A percentile compares a stretch with the other conserved stretches of the same genome.
Conservation (phyloP, 2,113 vertebrate species). For the Dicrurus megarhynchus region DNA sequence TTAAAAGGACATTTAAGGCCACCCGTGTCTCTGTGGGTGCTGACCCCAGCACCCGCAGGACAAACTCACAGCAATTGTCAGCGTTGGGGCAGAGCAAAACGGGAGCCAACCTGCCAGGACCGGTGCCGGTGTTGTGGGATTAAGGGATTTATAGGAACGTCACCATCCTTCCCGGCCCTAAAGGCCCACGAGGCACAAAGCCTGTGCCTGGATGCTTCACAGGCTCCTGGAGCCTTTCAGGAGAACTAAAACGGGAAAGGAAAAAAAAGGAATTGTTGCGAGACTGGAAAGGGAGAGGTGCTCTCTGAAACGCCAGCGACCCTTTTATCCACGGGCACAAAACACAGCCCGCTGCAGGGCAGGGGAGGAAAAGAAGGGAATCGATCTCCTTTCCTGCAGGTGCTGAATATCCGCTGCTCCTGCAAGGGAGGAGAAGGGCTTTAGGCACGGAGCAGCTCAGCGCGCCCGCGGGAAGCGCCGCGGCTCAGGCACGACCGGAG, state of each 20-base stretch:
- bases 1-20: background rate
- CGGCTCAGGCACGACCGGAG: background rate
- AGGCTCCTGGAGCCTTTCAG: background rate
- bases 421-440: background rate
- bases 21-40: background rate
- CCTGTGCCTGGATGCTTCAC: background rate
- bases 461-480: background rate
- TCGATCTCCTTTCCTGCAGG: background rate
- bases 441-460: background rate
- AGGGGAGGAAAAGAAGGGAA: accelerated
- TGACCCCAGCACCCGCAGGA: background rate
- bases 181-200: background rate
- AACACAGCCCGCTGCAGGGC: background rate
- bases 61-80: background rate
- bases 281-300: background rate
- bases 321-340: background rate
- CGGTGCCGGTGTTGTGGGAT: accelerated
- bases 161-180: background rate
- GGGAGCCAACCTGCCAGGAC: background rate
- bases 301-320: background rate
- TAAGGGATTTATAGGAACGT: background rate
- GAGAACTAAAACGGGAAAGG: background rate
- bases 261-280: background rate
- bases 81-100: accelerated
- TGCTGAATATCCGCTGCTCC: background rate